Base-by-base conservation (phyloP, 2,113 vertebrate genomes). In the Tonatia bakeri region DNA sequence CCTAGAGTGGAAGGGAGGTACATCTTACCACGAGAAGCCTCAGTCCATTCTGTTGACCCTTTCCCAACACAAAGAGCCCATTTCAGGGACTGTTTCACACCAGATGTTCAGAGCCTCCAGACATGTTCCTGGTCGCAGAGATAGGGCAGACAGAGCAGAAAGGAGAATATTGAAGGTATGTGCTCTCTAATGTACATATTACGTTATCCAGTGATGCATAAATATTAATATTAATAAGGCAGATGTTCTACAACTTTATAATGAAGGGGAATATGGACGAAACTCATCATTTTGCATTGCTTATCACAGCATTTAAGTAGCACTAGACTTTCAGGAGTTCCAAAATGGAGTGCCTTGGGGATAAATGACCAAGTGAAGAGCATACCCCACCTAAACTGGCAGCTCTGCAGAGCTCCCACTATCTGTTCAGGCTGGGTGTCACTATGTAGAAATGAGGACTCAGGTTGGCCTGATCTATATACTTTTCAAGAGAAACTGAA, bases 81-180 rank as follows among this genome's bases (percentile, higher is more conserved):
- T 40, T 93, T 97, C 70, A 72, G 69, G 67, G 77, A 47, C 28
- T 24, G 31, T 0, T 0, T 40, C 36, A 59, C 16, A 67, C 22
- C 0, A 1, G 45, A 65, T 65, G 91, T 80, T 88, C 93, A 84
- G 92, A 85, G 79, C 73, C 87, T 97, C 81, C 36, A 70, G 87
- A 85, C 82, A 91, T 86, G 94, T 98, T 97, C 73, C 90, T 97
- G 91, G 94, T 93, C 92, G 65, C 20, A 43, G 86, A 91, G 77
- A 90, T 82, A 89, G 90, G 96, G 82, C 89, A 84, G 94, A 87
- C 24, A 72, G 15, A 50, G 7, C 17, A 73, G 36, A 65, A 93
- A 47, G 36, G 15, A 22, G 91, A 92, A 1, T 38, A 90, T 7
- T 61, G 38, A 81, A 84, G 54, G 45, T 31, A n/a, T 77, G 19